Evolutionary conservation across 2,113 vertebrate genomes (phyloP), one percentile per base, ranked within the genome.

Genomic region (Mystacornis crossleyi): DNA sequence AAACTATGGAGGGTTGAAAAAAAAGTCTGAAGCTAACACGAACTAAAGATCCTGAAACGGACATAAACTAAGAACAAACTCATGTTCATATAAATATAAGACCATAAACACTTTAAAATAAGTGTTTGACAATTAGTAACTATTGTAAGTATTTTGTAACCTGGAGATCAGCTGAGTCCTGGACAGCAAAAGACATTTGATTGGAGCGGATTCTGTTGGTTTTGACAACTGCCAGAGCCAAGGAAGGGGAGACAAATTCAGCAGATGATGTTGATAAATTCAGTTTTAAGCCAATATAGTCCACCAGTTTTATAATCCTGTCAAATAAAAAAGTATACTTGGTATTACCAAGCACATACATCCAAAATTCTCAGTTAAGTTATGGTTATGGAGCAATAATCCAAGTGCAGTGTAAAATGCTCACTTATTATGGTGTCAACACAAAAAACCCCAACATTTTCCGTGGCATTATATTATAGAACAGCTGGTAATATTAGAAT

Each of bases 251-350:
- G 15, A 95, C 97, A 34, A 99, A 90, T 86, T 90, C 94, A 82
- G 92, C 97, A 20, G 81, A 96, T 12, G 86, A 87, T 29, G 93
- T 93, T 16, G 93, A 73, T 57, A 99, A 97, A 21, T 96, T 97
- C 95, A 99, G 58, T 93, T 99, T 99, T 77, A 99, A 86, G 66
- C 98, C 99, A 86, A 99, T 96, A 33, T 79, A 89, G 92, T 99
- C 99, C 73, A 99, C 99, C 40, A 98, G 74, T 66, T 93, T 97
- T 91, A 99, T 98, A 94, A 99, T 95, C 96, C 99, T 99, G 95
- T 92, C 66, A 95, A 92, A 90, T 86, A 93, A 86, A 91, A 91
- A 90, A 42, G 89, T n/a, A 71, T 14, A 81, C 2, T 36, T 73
- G 82, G 14, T 45, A 75, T 92, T 81, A 86, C 8, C 61, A 87